Percentiles rank a stretch among this genome's conserved stretches.
phyloP scores from a whole-genome alignment of 2,113 vertebrate species.

The Urocolius indicus region DNA sequence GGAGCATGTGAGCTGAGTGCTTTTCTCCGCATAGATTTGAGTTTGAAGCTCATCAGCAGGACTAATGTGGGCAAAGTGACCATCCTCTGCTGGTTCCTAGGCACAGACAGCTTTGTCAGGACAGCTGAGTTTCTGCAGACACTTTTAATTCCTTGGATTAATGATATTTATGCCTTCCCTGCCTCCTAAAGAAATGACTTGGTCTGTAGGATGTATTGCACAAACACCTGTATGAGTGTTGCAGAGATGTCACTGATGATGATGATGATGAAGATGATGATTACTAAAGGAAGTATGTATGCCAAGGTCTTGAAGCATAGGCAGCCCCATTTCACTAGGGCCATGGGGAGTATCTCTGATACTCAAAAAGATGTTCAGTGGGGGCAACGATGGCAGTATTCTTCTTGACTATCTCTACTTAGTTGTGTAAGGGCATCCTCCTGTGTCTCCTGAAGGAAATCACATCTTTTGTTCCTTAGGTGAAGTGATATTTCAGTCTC shows the following conservation, averaged over 20 bases:
- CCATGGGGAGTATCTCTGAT: not conserved
- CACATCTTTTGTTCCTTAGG: not conserved
- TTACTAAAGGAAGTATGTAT: not conserved
- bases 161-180: not conserved
- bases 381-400: not conserved
- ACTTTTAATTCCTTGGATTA: not conserved
- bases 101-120: not conserved
- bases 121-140: not conserved
- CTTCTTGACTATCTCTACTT: not conserved
- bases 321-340: not conserved
- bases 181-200: not conserved
- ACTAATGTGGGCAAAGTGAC: not conserved
- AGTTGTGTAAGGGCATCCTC: not conserved
- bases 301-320: not conserved
- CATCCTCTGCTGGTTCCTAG: not conserved
- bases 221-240: fast-evolving
- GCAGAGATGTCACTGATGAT: not conserved
- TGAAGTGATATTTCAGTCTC: not conserved
- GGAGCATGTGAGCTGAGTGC: not conserved
- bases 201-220: not conserved
- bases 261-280: not conserved
- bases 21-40: not conserved
- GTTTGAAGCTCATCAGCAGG: not conserved
- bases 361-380: not conserved
- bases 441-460: not conserved